These are phyloP conservation scores for Petaurus breviceps DNA, from an alignment of 2,113 vertebrate genomes.

Conservation along the genomic window DNA sequence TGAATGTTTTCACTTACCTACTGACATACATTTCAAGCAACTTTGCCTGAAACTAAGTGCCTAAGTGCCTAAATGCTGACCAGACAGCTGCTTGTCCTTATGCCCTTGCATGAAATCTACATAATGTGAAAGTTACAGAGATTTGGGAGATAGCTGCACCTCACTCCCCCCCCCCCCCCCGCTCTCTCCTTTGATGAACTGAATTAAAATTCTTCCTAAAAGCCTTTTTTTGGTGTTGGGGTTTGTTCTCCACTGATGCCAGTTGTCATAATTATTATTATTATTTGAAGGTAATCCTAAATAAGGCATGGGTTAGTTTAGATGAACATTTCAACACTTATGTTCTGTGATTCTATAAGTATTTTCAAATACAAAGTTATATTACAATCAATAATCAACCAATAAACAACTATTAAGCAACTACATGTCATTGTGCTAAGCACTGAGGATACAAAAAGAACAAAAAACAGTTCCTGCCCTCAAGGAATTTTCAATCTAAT, in stretches of 20 bases:
- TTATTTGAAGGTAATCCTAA: not conserved
- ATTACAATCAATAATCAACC: not conserved
- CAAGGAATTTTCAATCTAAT: not conserved
- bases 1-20: not conserved
- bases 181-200: not conserved
- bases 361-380: not conserved
- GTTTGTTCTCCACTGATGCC: no score
- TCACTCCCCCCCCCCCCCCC: no score
- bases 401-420: not conserved
- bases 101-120: not conserved
- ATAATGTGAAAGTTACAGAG: not conserved
- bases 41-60: not conserved
- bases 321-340: not conserved
- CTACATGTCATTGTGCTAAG: not conserved
- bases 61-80: not conserved
- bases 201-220: not conserved
- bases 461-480: not conserved
- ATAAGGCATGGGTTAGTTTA: not conserved
- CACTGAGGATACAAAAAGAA: not conserved
- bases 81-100: not conserved
- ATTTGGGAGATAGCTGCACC: no score
- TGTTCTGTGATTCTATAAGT: not conserved
- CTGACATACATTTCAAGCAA: not conserved
- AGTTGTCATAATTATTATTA: not conserved
- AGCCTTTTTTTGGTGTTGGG: not conserved